These are phyloP conservation scores for Pseudochirops corinnae DNA, from an alignment of 2,797 vertebrate genomes.

Conservation along the genomic window DNA sequence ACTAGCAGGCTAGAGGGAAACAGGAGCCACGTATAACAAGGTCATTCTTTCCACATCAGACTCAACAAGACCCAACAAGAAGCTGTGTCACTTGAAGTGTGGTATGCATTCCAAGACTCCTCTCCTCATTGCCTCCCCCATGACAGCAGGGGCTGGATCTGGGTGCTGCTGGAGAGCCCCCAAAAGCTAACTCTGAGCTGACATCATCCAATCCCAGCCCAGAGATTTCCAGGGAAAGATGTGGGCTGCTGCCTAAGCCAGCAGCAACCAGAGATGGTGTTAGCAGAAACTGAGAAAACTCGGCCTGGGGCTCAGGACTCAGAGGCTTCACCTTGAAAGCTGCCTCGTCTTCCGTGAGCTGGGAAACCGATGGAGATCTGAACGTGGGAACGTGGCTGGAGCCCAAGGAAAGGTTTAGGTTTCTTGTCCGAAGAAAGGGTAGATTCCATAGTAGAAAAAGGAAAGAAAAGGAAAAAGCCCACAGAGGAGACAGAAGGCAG, in stretches of 20 bases:
- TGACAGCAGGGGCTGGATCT: constrained; percentile 13
- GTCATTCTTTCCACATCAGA: constrained; percentile 23
- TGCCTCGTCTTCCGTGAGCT: constrained; percentile 13
- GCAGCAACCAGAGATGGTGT: constrained; percentile 1
- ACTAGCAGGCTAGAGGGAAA: not conserved
- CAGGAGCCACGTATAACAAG: not conserved
- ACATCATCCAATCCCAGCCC: constrained; percentile 55
- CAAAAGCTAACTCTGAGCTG: constrained; percentile 36
- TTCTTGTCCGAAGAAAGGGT: not conserved
- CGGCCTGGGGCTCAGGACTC: not conserved
- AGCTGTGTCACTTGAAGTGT: constrained; percentile 24
- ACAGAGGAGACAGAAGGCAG: not conserved
- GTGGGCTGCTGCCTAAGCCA: constrained; percentile 16
- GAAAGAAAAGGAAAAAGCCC: not conserved
- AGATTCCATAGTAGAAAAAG: not conserved
- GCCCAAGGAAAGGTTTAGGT: not conserved
- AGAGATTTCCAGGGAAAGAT: constrained; percentile 66
- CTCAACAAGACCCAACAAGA: not conserved
- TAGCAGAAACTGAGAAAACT: not conserved
- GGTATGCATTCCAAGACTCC: constrained; percentile 51
- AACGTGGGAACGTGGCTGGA: not conserved
- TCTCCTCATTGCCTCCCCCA: not conserved
- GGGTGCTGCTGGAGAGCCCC: constrained; percentile 15
- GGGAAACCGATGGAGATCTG: constrained; percentile 7
- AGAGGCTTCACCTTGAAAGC: constrained; percentile 38